These are phyloP conservation scores for Akabosia matsudoensis DNA, from an alignment of 1,140 invertebrate species.

Conservation along the genomic window DNA sequence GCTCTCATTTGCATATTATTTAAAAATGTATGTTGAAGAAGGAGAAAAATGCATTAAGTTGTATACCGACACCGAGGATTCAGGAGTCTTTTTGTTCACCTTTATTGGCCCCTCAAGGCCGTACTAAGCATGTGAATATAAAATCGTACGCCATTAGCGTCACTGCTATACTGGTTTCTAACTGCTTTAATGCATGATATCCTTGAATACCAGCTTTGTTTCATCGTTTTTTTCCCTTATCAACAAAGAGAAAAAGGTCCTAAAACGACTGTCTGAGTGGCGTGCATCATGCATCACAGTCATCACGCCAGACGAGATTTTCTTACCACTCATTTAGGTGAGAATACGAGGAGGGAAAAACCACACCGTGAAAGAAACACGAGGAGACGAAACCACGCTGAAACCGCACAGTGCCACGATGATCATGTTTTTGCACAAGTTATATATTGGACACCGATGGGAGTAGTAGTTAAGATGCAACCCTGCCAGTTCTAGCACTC, in stretches of 20 bases:
- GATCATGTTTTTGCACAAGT: background rate
- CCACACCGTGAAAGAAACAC: constrained; percentile 1
- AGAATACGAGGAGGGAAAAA: background rate
- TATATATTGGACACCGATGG: too few relatives aligned
- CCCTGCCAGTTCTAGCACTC: background rate
- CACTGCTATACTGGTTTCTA: background rate
- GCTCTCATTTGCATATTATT: too few relatives aligned
- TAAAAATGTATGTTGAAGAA: background rate
- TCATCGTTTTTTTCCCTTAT: too few relatives aligned
- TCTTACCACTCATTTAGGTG: constrained; percentile 1
- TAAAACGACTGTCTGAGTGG: background rate
- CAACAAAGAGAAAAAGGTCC: background rate
- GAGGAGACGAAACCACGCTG: background rate
- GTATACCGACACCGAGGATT: background rate
- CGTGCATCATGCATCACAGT: background rate
- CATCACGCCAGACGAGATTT: constrained; percentile 1
- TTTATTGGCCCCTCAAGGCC: constrained; percentile 14
- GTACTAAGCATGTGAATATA: background rate
- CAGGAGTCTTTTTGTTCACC: background rate
- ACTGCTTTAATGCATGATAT: background rate
- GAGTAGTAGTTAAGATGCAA: background rate
- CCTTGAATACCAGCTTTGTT: background rate
- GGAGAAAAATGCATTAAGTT: background rate
- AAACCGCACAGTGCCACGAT: background rate
- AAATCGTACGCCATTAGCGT: background rate